A percentile compares a stretch with the other conserved stretches of the same genome.
Conservation (phyloP, 2,888 invertebrate species). For the Erynnis tages region DNA sequence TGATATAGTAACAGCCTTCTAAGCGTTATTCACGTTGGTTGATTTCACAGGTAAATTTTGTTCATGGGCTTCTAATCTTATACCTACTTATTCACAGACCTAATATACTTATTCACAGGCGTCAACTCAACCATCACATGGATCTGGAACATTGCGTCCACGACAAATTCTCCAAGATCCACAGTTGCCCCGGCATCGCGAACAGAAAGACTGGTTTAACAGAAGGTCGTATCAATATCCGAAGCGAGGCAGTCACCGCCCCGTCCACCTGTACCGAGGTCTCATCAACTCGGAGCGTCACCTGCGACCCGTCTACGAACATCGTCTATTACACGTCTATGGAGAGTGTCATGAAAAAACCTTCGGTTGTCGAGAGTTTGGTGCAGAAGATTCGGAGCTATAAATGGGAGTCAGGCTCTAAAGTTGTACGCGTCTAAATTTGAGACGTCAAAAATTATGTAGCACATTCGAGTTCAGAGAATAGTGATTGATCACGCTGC, state of each 20-base stretch:
- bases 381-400: slow-evolving; percentile 49
- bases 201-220: slow-evolving; percentile 35
- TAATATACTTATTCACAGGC: slow-evolving; percentile 43
- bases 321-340: slow-evolving; percentile 55
- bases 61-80: no score
- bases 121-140: slow-evolving; percentile 58
- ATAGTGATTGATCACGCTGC: no score
- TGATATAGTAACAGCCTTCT: no score
- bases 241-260: slow-evolving; percentile 23
- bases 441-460: background rate
- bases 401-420: slow-evolving; percentile 67
- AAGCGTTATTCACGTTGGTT: no score
- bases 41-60: no score
- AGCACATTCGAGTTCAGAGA: no score
- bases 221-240: slow-evolving; percentile 37
- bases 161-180: slow-evolving; percentile 57
- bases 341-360: slow-evolving; percentile 46
- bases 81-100: no score
- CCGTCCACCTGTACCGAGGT: slow-evolving; percentile 35
- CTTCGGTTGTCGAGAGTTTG: slow-evolving; percentile 42
- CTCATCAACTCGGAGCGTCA: slow-evolving; percentile 44
- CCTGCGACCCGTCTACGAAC: slow-evolving; percentile 55
- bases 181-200: slow-evolving; percentile 53
- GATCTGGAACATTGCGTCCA: slow-evolving; percentile 53
- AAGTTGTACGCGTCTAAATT: slow-evolving; percentile 58